phyloP scores from a whole-genome alignment of 1,140 invertebrate species.

The Argopecten irradians region DNA sequence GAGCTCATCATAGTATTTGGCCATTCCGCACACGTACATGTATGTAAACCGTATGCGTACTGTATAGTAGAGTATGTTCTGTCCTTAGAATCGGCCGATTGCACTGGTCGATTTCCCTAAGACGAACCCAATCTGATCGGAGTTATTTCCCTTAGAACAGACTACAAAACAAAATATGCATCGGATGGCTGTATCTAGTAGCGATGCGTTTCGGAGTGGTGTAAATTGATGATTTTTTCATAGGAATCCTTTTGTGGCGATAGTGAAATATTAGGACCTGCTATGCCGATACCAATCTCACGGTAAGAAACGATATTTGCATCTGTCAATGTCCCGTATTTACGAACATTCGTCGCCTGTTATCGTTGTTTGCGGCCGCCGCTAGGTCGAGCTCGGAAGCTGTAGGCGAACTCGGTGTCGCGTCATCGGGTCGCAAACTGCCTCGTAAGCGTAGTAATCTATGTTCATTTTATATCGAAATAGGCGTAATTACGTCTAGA shows the following conservation, averaged over 20 bases:
- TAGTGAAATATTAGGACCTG: neutral
- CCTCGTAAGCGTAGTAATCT: neutral
- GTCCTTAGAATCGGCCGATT: too few relatives aligned
- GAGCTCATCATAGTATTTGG: too few relatives aligned
- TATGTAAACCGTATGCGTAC: too few relatives aligned
- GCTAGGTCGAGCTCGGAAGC: neutral
- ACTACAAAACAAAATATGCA: constrained; percentile 17
- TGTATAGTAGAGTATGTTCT: too few relatives aligned
- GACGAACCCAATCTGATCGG: neutral
- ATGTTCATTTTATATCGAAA: neutral
- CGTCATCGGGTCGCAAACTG: neutral
- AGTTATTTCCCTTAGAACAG: neutral
- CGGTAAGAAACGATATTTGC: neutral
- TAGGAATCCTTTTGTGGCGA: neutral
- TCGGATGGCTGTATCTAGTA: neutral
- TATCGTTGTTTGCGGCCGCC: neutral
- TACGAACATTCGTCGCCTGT: neutral
- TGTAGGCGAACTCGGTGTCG: neutral
- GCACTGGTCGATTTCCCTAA: constrained; percentile 20
- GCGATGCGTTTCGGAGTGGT: neutral
- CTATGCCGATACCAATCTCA: neutral
- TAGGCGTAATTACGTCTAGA: neutral
- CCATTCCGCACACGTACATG: too few relatives aligned
- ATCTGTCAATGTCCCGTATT: neutral
- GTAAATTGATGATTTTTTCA: neutral